Base-by-base conservation (phyloP, 1,140 invertebrate species). In the Mamestra configurata region DNA sequence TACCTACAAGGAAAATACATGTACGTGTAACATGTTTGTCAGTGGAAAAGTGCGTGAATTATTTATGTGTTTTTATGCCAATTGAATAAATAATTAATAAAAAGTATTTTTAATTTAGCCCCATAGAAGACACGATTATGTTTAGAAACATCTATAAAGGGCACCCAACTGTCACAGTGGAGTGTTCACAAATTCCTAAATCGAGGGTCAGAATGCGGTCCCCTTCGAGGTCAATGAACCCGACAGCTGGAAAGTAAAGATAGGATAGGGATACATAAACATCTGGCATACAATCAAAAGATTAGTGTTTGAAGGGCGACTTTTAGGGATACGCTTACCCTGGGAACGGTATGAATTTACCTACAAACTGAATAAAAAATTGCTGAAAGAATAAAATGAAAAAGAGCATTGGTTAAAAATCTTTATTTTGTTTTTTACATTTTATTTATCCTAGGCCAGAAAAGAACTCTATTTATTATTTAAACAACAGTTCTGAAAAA, bases 241-340 rank as follows among this genome's bases (percentile, higher is more conserved):
- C 86, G 86, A 89, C 90, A 93, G 91, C 86, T 93, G 91, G 86
- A 22, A 37, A 27, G 37, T 8, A 15, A 18, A 73, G 71, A 43
- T 59, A 75, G 35, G 37, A 59, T 59, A 75, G 53, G 53, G 35
- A 57, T 22, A 57, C 20, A 75, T 18, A n/a, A 57, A 57, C 71
- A 57, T 31, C n/a, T 73, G 71, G 51, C 71, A 40, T 73, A 71
- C 24, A 71, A 53, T 71, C 43, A 31, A 71, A 71, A 71, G 68
- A 66, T 66, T 66, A 66, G 61, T 66, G 35, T 66, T 40, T 66
- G 61, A 66, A 66, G 61, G 61, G 61, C 35, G 61, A 37, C n/a
- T 40, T 64, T 40, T 40, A 40, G 53, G 53, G 53, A 57, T 13
- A 22, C 18, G 61, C 27, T 43, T 40, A 66, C 61, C 18, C 35